Evolutionary conservation across 2,888 invertebrate species (phyloP).

Genomic region (Ferrisia virgata): DNA sequence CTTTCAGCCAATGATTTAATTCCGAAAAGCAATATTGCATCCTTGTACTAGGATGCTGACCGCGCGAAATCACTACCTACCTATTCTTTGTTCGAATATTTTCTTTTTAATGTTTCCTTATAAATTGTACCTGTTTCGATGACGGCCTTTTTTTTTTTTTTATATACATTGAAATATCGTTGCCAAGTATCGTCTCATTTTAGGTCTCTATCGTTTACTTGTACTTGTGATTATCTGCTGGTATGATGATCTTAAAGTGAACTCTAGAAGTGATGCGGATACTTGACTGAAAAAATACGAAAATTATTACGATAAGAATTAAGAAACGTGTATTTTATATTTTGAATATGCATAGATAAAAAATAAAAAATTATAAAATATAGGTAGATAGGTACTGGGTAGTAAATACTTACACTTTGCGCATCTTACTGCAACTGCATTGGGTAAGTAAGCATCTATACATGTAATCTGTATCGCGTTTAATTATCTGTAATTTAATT

Average conservation of each 20-base stretch:
- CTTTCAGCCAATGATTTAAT: constrained; percentile 13
- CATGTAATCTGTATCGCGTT: no score
- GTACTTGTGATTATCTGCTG: background rate
- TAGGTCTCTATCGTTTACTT: background rate
- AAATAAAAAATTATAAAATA: no score
- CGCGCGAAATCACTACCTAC: background rate
- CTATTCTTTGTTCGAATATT: constrained; percentile 23
- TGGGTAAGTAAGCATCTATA: no score
- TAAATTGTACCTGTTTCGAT: background rate
- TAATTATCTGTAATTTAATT: no score
- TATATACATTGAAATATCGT: background rate
- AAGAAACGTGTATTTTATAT: no score
- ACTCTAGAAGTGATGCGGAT: background rate
- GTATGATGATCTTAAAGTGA: background rate
- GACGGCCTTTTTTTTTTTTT: background rate
- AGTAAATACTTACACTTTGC: no score
- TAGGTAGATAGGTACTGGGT: no score
- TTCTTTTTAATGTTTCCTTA: constrained; percentile 2
- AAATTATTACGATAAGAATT: background rate
- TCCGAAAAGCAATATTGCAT: constrained; percentile 9
- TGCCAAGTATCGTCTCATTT: background rate
- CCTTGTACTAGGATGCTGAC: constrained; percentile 9
- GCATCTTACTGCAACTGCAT: no score
- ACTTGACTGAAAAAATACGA: no score
- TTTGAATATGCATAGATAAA: no score